Base-by-base conservation (phyloP, 1,140 invertebrate species). In the Pachypsylla venusta region DNA sequence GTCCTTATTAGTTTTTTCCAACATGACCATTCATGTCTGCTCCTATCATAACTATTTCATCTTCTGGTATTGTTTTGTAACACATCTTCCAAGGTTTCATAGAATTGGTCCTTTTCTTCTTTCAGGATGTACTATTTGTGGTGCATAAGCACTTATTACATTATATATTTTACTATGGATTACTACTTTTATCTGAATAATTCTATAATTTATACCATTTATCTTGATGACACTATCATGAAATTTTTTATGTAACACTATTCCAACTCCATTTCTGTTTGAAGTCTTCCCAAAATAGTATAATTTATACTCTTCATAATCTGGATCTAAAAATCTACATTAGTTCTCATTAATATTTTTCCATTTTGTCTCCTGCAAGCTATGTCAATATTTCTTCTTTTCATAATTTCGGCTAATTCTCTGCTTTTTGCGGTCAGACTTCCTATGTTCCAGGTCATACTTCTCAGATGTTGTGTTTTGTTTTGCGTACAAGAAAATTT, bases 11-110 rank as follows among this genome's bases (percentile, higher is more conserved):
- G 2, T 5, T 12, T 55, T 7, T 2, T 4, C 42, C 42, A 10
- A 48, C 42, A 48, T 48, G 42, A 19, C n/a, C 42, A 48, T 48
- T 48, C 42, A 48, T 48, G n/a, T 48, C 42, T 5, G 42, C 42
- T 48, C 42, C 42, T 3, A 48, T 48, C 16, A 48, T 48, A 3
- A 22, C 25, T 4, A 4, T 10, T 55, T 55, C 26, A 25, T 25
- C 16, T 55, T 55, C 22, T 3, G 54, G 24, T 10, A 25, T 55
- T n/a, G 25, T 22, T 27, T 7, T n/a, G 2, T n/a, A 48, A 4
- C 22, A 48, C 42, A n/a, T 48, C 42, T 48, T 48, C 42, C 22
- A 48, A 19, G 7, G 16, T 5, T 4, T 48, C 16, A n/a, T 48
- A 48, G 22, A 48, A 48, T 19, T 48, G n/a, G 22, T n/a, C n/a